Evolutionary conservation across 2,888 invertebrate species (phyloP).

Genomic region (Epistrophe eligans): DNA sequence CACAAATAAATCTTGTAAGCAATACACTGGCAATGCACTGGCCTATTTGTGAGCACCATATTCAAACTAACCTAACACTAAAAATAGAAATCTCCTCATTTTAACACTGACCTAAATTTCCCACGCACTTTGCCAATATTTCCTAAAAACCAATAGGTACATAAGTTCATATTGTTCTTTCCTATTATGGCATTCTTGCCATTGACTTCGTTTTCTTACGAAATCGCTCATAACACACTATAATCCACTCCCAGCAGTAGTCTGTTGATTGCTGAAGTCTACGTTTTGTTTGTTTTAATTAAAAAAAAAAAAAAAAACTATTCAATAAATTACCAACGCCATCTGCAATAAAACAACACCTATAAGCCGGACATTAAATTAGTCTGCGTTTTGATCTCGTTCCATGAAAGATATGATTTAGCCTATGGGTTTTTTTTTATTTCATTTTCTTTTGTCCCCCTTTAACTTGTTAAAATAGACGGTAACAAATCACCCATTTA

Average conservation of each 20-base stretch:
- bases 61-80: background rate
- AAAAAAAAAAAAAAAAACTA: background rate
- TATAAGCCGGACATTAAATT: conserved; percentile 19
- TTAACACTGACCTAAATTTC: conserved; percentile 17
- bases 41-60: background rate
- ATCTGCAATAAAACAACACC: background rate
- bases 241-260: background rate
- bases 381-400: conserved; percentile 40
- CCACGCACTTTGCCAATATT: conserved; percentile 15
- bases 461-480: conserved; percentile 19
- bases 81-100: background rate
- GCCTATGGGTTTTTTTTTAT: conserved; percentile 13
- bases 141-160: background rate
- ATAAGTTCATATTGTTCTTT: background rate
- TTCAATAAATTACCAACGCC: conserved; percentile 18
- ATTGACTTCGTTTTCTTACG: no score
- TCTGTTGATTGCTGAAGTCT: conserved; percentile 10
- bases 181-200: background rate
- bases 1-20: no score
- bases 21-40: no score
- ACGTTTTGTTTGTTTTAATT: conserved; percentile 36
- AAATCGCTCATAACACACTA: background rate
- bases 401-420: conserved; percentile 34
- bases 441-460: background rate
- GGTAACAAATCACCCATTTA: conserved; percentile 56